A percentile compares a stretch with the other conserved stretches of the same genome.
phyloP scores from a whole-genome alignment of 2,888 invertebrate genomes.

The Helleia helle region DNA sequence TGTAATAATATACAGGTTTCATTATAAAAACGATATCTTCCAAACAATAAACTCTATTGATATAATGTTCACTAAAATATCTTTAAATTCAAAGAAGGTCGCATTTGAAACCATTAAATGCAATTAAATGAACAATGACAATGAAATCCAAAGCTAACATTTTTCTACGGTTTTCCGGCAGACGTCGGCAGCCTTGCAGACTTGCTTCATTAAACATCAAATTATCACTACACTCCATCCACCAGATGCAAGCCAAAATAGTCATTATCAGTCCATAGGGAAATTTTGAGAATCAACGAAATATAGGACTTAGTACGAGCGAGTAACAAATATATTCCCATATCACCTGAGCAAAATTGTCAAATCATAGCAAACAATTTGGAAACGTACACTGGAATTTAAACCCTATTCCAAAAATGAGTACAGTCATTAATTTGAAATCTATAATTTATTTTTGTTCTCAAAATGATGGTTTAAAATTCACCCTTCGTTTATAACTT shows the following conservation, averaged over 20 bases:
- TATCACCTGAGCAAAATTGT: conserved; percentile 45
- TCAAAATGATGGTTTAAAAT: conserved; percentile 33
- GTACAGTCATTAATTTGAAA: conserved; percentile 15
- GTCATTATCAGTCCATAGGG: conserved; percentile 39
- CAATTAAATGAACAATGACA: too few species aligned
- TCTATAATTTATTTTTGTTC: conserved; percentile 23
- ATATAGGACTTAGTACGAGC: conserved; percentile 28
- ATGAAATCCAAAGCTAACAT: conserved; percentile 56
- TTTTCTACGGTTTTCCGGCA: conserved; percentile 61
- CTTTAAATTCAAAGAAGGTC: too few species aligned
- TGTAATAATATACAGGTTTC: too few species aligned
- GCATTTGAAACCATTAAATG: too few species aligned
- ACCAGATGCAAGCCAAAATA: conserved; percentile 49
- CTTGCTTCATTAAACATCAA: conserved; percentile 68
- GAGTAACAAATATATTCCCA: conserved; percentile 44
- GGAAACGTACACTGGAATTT: conserved; percentile 29
- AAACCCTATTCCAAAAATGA: conserved; percentile 25
- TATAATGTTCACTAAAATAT: too few species aligned
- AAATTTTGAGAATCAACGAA: conserved; percentile 28
- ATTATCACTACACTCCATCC: conserved; percentile 60
- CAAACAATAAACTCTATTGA: too few species aligned
- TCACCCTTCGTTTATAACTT: conserved; percentile 44
- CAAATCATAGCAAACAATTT: conserved; percentile 54
- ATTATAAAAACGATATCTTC: too few species aligned
- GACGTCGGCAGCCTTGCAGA: conserved; percentile 45